Conservation (phyloP, 64 coral and sea anemone species). For the Actinia tenebrosa region DNA sequence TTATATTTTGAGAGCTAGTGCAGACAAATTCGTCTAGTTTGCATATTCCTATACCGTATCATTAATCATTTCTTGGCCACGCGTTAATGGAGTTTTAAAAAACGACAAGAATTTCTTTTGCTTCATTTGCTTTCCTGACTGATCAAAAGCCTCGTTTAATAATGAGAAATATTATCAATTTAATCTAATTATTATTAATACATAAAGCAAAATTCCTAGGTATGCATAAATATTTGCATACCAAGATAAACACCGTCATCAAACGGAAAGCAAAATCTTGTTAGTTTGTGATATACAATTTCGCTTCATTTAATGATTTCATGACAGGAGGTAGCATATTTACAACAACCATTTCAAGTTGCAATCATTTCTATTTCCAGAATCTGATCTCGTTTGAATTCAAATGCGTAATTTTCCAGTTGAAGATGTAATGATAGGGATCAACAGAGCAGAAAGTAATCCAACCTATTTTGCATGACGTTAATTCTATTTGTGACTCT, state of each 20-base stretch:
- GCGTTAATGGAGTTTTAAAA: too few relatives aligned
- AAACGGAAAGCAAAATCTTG: neutral
- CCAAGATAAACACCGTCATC: neutral
- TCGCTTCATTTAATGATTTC: neutral
- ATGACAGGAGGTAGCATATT: neutral
- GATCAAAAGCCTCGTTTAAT: neutral
- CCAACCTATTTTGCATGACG: constrained; percentile 5
- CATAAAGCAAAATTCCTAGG: neutral
- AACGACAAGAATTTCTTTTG: too few relatives aligned
- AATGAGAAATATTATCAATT: neutral
- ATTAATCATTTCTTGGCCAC: too few relatives aligned
- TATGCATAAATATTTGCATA: neutral
- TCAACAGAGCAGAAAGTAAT: constrained; percentile 5
- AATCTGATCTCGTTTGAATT: neutral
- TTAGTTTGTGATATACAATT: neutral
- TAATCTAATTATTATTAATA: neutral
- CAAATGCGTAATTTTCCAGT: neutral
- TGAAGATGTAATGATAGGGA: neutral
- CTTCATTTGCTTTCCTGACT: too few relatives aligned
- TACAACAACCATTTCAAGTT: neutral
- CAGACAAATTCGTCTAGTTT: too few relatives aligned
- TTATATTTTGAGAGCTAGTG: too few relatives aligned
- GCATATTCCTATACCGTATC: too few relatives aligned
- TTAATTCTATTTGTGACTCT: neutral
- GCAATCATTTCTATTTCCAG: neutral